Evolutionary conservation across 2,113 vertebrate genomes (phyloP).

Genomic region (Trachemys scripta): DNA sequence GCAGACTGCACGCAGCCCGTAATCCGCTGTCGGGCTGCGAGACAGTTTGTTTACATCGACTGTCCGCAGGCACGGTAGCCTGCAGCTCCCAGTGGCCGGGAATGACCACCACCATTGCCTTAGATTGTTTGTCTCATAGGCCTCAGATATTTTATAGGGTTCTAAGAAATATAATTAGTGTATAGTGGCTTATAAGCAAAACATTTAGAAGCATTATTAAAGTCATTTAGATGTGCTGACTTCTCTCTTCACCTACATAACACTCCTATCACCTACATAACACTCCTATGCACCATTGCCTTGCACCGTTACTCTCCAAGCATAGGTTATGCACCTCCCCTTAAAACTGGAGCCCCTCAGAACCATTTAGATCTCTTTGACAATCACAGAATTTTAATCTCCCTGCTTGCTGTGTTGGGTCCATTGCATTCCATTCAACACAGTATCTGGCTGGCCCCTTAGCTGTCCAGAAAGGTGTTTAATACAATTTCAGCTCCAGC

Average conservation of each 20-base stretch:
- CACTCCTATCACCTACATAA: neutral
- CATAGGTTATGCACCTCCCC: neutral
- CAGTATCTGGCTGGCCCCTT: neutral
- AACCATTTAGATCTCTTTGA: neutral
- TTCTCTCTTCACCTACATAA: neutral
- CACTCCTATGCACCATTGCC: neutral
- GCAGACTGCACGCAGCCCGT: too few relatives aligned
- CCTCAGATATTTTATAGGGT: neutral
- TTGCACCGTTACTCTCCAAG: neutral
- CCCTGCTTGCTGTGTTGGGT: neutral
- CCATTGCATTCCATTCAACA: accelerated
- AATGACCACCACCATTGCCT: too few relatives aligned
- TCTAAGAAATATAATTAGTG: neutral
- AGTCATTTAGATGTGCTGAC: neutral
- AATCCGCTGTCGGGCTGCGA: too few relatives aligned
- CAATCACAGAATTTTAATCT: neutral
- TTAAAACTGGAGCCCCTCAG: neutral
- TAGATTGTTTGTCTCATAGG: accelerated
- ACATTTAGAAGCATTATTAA: neutral
- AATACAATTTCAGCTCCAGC: neutral
- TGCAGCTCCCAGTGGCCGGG: too few relatives aligned
- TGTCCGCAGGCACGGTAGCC: too few relatives aligned
- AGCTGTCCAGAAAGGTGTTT: neutral
- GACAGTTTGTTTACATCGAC: too few relatives aligned
- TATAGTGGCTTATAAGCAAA: neutral